Base-by-base conservation (phyloP, 2,113 vertebrate genomes). In the Rhinogobius similis region DNA sequence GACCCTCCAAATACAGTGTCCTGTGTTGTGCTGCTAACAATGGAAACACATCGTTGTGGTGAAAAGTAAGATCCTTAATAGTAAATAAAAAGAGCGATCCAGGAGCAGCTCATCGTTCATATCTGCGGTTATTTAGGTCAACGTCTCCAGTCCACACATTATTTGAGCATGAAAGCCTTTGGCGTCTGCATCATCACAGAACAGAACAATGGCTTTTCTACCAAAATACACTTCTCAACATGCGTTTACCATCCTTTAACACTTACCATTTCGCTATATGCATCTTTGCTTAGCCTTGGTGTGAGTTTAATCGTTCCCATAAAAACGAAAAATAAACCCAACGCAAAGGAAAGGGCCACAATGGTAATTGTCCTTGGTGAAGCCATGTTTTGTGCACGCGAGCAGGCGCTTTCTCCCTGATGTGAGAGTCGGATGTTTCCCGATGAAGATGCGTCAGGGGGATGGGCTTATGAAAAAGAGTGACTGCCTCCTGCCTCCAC, bases 251-350 rank as follows among this genome's bases (percentile, higher is more conserved):
- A 38, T 10, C 0, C 6, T 21, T 11, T 26, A 26, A 29, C 61
- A 92, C 96, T 97, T 91, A 99, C 98, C 98, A 99, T 99, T 88
- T 99, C 97, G 55, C 91, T 95, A 92, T 98, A 96, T 3, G 98
- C 96, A 79, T 98, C 96, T 89, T 96, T 98, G 93, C 96, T 98
- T 78, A 99, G 94, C 62, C 96, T 93, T 2, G 98, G 97, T 0
- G 97, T 98, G 84, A 98, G 92, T 72, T 99, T 99, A 86, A 98
- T 97, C 72, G 98, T 97, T 16, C 96, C 98, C 98, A 99, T 99
- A 24, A 99, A 99, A 59, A 99, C 95, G 58, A 99, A 98, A 84
- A 99, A 98, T 36, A 98, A 92, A 53, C 97, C 98, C 70, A 98
- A 85, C 50, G 97, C 96, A 65, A 98, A 94, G 0, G 96, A 99